Conservation (phyloP, 1,140 invertebrate species). For the Drepana arcuata region DNA sequence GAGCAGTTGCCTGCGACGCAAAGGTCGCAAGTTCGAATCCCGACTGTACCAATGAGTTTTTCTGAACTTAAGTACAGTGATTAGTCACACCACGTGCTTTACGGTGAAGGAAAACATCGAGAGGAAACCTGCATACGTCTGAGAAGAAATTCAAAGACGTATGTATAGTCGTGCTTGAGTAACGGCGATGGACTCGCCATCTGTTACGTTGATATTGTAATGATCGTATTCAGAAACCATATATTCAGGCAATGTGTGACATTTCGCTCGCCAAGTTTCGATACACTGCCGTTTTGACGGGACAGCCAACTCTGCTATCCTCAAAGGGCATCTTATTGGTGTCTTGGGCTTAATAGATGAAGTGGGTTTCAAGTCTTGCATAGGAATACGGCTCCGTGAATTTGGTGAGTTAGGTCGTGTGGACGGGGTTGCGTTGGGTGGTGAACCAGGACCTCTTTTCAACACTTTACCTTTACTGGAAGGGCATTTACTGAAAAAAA, state of each 20-base stretch:
- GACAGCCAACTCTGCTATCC: conserved; percentile 40
- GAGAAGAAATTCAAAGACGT: background rate
- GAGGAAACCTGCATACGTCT: too few species aligned
- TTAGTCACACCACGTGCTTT: background rate
- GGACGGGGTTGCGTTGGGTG: too few species aligned
- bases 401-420: too few species aligned
- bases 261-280: conserved; percentile 45
- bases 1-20: too few species aligned
- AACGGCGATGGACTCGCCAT: background rate
- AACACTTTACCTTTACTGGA: background rate
- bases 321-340: conserved; percentile 27
- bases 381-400: background rate
- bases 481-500: too few species aligned
- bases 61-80: background rate
- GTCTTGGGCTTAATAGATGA: background rate
- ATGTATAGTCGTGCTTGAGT: background rate
- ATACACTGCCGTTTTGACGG: conserved; percentile 51
- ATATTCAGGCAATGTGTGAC: conserved; percentile 26
- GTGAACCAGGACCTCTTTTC: background rate
- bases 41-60: too few species aligned
- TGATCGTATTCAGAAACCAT: conserved; percentile 27
- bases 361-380: background rate
- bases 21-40: too few species aligned
- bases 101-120: too few species aligned
- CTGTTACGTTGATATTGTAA: background rate